These are phyloP conservation scores for Nebria brevicollis DNA, from an alignment of 2,888 invertebrate species.

Conservation along the genomic window DNA sequence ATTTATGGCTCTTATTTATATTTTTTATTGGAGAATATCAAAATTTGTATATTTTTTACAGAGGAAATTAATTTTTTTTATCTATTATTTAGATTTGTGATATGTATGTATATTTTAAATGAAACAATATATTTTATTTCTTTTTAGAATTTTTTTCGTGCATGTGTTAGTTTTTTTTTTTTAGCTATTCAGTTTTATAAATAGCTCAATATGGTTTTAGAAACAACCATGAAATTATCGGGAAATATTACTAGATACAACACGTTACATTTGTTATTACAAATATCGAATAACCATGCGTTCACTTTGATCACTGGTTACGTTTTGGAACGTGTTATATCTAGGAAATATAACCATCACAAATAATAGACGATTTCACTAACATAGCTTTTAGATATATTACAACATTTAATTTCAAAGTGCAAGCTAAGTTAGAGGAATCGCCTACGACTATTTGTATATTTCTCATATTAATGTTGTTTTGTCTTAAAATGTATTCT, in stretches of 20 bases:
- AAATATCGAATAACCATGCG: neutral
- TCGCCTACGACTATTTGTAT: slow-evolving; percentile 11
- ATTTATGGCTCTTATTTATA: neutral
- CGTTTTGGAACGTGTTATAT: neutral
- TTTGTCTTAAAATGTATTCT: slow-evolving; percentile 41
- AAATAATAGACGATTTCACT: neutral
- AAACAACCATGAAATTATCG: neutral
- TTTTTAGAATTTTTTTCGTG: slow-evolving; percentile 6
- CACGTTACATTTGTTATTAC: neutral
- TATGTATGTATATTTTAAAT: slow-evolving; percentile 35
- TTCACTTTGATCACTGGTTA: neutral
- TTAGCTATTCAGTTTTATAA: slow-evolving; percentile 25
- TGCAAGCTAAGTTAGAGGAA: neutral
- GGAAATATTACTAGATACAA: neutral
- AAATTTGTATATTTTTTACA: slow-evolving; percentile 1
- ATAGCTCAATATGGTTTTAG: slow-evolving; percentile 14
- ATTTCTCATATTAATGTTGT: slow-evolving; percentile 42
- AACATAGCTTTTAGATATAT: neutral
- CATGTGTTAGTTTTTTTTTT: slow-evolving; percentile 14
- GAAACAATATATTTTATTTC: slow-evolving; percentile 30
- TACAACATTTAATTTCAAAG: neutral
- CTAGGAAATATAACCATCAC: neutral
- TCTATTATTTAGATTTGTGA: slow-evolving; percentile 41
- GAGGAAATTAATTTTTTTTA: slow-evolving; percentile 28
- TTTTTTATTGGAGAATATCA: neutral